phyloP scores from a whole-genome alignment of 1,140 invertebrate genomes.

The Zophobas morio region DNA sequence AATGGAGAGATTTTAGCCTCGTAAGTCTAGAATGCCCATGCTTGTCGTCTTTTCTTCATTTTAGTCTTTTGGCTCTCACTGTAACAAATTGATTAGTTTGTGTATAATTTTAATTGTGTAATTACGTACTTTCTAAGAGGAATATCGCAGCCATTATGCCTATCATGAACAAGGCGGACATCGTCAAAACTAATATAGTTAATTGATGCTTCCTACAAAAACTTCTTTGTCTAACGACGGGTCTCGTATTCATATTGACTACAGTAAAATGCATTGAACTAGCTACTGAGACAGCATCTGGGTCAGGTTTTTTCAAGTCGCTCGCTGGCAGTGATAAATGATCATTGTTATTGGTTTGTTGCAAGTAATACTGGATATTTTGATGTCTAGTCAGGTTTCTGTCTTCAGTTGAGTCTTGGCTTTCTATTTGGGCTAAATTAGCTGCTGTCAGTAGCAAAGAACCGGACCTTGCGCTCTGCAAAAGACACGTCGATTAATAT shows the following conservation, averaged over 20 bases:
- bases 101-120: background rate
- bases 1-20: background rate
- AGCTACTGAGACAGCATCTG: conserved; percentile 81
- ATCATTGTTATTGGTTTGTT: conserved; percentile 56
- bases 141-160: conserved; percentile 83
- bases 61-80: conserved; percentile 73
- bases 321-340: conserved; percentile 46
- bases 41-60: background rate
- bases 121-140: conserved; percentile 77
- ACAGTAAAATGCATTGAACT: conserved; percentile 90
- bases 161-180: conserved; percentile 83
- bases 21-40: background rate
- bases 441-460: conserved; percentile 83
- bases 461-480: conserved; percentile 83
- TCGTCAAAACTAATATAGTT: conserved; percentile 83
- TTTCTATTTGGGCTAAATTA: conserved; percentile 80
- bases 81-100: conserved; percentile 64
- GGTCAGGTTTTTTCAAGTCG: conserved; percentile 64
- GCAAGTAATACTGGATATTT: conserved; percentile 65
- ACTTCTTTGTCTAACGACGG: conserved; percentile 72
- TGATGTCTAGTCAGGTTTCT: conserved; percentile 63
- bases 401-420: conserved; percentile 66
- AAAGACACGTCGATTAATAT: conserved; percentile 54
- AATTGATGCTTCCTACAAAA: conserved; percentile 84
- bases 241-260: conserved; percentile 82